These are phyloP conservation scores for Atlantisia rogersi DNA, from an alignment of 2,113 vertebrate species.

Conservation along the genomic window DNA sequence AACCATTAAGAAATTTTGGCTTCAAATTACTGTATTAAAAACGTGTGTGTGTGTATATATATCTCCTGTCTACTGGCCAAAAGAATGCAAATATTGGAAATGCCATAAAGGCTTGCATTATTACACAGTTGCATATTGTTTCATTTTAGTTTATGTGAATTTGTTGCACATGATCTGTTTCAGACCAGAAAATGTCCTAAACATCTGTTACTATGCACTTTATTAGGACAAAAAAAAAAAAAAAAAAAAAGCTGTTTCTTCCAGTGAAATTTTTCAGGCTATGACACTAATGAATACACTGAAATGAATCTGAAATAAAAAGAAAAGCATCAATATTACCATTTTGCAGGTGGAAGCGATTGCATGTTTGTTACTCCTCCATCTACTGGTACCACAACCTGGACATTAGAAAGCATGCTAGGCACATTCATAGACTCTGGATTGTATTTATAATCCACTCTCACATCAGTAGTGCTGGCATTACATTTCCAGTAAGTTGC, in stretches of 20 bases:
- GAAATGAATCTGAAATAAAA: background rate
- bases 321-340: slow-evolving; percentile 72
- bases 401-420: slow-evolving; percentile 84
- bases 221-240: background rate
- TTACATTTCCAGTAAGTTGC: slow-evolving; percentile 96
- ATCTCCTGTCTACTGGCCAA: background rate
- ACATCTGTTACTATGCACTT: background rate
- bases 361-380: slow-evolving; percentile 94
- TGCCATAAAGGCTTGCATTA: background rate
- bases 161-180: background rate
- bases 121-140: background rate
- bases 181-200: background rate
- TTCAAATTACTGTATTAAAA: background rate
- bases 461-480: slow-evolving; percentile 87
- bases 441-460: slow-evolving; percentile 95
- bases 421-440: slow-evolving; percentile 91
- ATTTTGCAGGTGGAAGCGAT: slow-evolving; percentile 90
- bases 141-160: background rate
- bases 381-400: slow-evolving; percentile 91
- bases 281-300: background rate
- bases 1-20: background rate
- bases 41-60: background rate
- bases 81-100: background rate
- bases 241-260: background rate
- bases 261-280: background rate